A percentile compares a stretch with the other conserved stretches of the same genome.
phyloP scores from a whole-genome alignment of 2,888 invertebrate genomes.

The Lycophotia porphyrea region DNA sequence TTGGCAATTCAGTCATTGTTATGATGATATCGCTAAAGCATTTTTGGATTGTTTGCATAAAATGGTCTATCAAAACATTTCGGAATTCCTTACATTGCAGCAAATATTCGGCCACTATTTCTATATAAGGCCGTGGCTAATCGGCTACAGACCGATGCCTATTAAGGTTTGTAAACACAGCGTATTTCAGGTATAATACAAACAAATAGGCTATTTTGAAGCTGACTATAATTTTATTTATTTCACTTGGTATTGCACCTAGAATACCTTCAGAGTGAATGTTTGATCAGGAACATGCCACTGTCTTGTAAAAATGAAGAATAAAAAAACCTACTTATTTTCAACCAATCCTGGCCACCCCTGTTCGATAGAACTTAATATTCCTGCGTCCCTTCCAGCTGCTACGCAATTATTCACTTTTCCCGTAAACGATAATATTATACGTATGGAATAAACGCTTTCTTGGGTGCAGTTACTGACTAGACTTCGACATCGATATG shows the following conservation, averaged over 20 bases:
- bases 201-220: not conserved
- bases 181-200: slow-evolving; percentile 6
- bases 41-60: not conserved
- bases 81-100: not conserved
- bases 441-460: slow-evolving; percentile 15
- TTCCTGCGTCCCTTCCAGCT: slow-evolving; percentile 1
- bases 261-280: not conserved
- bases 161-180: not conserved
- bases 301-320: not conserved
- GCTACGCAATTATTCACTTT: slow-evolving; percentile 11
- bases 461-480: slow-evolving; percentile 35
- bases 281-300: not conserved
- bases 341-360: not conserved
- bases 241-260: not conserved
- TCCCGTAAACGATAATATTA: slow-evolving; percentile 12
- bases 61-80: not conserved
- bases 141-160: not conserved
- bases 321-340: not conserved
- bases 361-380: not conserved
- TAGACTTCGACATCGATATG: too few species aligned
- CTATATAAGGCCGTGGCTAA: not conserved
- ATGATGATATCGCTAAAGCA: not conserved
- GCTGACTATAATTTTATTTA: not conserved
- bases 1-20: not conserved
- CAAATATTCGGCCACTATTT: slow-evolving; percentile 5